Base-by-base conservation (phyloP, 1,140 invertebrate genomes). In the Bombus pascuorum region DNA sequence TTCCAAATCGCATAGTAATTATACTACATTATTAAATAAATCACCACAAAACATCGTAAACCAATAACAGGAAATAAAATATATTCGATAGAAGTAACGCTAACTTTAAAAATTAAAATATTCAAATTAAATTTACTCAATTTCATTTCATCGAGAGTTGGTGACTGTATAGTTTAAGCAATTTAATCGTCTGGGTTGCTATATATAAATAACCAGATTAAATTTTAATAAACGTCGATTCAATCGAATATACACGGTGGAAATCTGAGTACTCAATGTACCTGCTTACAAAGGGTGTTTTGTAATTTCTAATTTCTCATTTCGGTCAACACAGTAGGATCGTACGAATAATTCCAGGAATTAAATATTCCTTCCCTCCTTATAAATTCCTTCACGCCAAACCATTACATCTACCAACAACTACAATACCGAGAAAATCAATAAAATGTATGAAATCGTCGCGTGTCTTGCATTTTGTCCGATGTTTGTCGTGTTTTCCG, bases 401-500 rank as follows among this genome's bases (percentile, higher is more conserved):
- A 62, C 25, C 10, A 59, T 59, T 12, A 59, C 2, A n/a, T 1
- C 15, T 32, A 32, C 2, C 15, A 65, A 2, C 62, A 0, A 3
- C 13, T n/a, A 15, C 3, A 8, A 66, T 18, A 32, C 4, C 1
- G n/a, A 18, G 32, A 34, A 66, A 32, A 66, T 34, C 15, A 32
- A 34, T 15, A 34, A 66, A n/a, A 62, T 13, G 28, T 3, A 62
- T n/a, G 65, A 66, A 34, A 66, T 66, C 15, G n/a, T 34, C 74
- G n/a, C n/a, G 74, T 25, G 22, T 13, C 34, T n/a, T 6, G 74
- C 2, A 32, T 18, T 42, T 34, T 5, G 39, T 18, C 71, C 75
- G 42, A 53, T 39, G 73, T 81, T 86, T 86, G 73, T 70, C 39
- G 59, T 39, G 57, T 66, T 86, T 86, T 80, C 88, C 83, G 76